Evolutionary conservation across 2,797 vertebrate species (phyloP).

Genomic region (Cygnus olor): DNA sequence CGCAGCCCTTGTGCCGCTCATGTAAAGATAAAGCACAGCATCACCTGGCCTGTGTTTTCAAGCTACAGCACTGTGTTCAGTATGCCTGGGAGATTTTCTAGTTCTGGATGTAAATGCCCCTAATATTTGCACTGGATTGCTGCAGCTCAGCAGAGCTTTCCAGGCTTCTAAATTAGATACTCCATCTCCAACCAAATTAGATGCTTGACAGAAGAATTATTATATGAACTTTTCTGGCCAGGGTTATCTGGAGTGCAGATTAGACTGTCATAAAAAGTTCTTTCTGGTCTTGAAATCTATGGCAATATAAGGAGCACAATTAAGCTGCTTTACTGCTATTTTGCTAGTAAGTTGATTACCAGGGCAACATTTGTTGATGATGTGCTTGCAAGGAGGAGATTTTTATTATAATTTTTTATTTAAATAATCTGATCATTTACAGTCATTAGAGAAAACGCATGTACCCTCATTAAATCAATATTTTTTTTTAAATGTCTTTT

Average conservation of each 20-base stretch:
- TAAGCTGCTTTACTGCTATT: slow-evolving; percentile 6
- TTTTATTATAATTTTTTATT: slow-evolving; percentile 8
- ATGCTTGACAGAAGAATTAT: slow-evolving; percentile 3
- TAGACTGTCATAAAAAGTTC: slow-evolving; percentile 7
- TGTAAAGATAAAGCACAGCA: not conserved
- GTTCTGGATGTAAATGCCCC: not conserved
- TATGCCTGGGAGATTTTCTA: not conserved
- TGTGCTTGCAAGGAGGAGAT: not conserved
- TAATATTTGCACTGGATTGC: not conserved
- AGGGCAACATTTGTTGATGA: not conserved
- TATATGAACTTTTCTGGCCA: not conserved
- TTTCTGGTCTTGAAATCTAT: not conserved
- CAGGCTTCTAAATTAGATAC: not conserved
- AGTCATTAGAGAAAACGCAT: not conserved
- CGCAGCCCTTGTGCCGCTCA: not conserved
- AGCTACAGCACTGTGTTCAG: not conserved
- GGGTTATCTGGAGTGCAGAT: slow-evolving; percentile 9
- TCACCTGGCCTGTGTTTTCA: not conserved
- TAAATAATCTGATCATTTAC: not conserved
- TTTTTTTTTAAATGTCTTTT: not conserved
- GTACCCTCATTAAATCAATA: slow-evolving; percentile 1
- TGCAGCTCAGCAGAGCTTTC: not conserved
- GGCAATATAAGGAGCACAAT: not conserved
- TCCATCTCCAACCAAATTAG: not conserved
- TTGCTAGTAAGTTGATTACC: not conserved